phyloP scores from a whole-genome alignment of 2,888 invertebrate genomes.

The Palloptera scutellata region DNA sequence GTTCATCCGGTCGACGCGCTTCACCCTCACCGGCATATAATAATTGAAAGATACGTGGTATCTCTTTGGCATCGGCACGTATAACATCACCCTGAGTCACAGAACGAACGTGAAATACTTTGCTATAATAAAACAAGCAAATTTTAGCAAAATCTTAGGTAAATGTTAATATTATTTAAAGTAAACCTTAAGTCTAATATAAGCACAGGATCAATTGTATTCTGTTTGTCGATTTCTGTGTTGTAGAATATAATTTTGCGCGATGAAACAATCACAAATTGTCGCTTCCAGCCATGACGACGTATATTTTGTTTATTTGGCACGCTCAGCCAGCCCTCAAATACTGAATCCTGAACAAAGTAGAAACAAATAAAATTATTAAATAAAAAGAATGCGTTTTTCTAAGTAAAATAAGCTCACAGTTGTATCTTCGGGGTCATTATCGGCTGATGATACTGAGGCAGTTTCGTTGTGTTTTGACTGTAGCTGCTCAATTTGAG shows the following conservation, averaged over 20 bases:
- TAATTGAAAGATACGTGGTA: constrained; percentile 97
- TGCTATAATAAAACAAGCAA: constrained; percentile 70
- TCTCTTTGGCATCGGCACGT: constrained; percentile 97
- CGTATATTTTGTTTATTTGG: constrained; percentile 95
- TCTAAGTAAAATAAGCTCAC: constrained; percentile 8
- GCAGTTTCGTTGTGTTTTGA: constrained; percentile 90
- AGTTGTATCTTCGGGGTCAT: constrained; percentile 75
- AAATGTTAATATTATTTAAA: constrained; percentile 11
- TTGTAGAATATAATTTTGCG: constrained; percentile 98
- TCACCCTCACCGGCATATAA: constrained; percentile 98
- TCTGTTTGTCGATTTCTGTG: constrained; percentile 91
- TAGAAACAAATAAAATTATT: constrained; percentile 45
- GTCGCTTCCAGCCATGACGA: constrained; percentile 95
- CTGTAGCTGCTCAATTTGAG: constrained; percentile 91
- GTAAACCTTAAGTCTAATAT: constrained; percentile 92
- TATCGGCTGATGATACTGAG: constrained; percentile 89
- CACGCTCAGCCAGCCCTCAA: constrained; percentile 96
- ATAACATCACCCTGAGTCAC: constrained; percentile 99
- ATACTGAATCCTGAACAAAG: constrained; percentile 71
- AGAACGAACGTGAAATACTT: constrained; percentile 97
- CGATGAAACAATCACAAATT: constrained; percentile 96
- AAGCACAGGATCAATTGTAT: constrained; percentile 88
- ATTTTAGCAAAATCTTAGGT: neutral
- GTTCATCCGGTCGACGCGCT: constrained; percentile 79
- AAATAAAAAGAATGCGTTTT: no score